Evolutionary conservation across 2,113 vertebrate species (phyloP).

Genomic region (Hemiprocne comata): DNA sequence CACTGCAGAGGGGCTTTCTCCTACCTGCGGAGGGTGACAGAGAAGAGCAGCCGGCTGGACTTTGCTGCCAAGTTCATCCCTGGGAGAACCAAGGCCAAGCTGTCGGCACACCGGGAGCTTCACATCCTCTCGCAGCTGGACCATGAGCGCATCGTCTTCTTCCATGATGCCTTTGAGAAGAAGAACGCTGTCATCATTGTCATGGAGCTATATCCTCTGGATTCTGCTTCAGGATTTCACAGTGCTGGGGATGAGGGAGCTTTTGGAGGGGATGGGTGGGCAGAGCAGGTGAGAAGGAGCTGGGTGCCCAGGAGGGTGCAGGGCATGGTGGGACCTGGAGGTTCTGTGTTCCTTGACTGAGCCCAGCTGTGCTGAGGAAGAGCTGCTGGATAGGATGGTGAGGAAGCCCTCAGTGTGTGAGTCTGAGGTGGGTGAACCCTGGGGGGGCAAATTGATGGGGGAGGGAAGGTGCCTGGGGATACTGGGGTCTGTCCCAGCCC

Average conservation of each 20-base stretch:
- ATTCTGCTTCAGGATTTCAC: rapidly evolving
- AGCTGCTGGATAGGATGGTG: conserved; percentile 89
- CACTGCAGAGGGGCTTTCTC: conserved; percentile 91
- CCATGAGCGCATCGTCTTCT: conserved; percentile 89
- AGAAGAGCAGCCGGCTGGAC: conserved; percentile 86
- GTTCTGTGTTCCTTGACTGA: conserved; percentile 71
- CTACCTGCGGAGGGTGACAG: conserved; percentile 91
- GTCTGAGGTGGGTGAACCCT: conserved; percentile 85
- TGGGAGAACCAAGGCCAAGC: conserved; percentile 88
- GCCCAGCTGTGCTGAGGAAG: conserved; percentile 89
- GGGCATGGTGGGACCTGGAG: neutral
- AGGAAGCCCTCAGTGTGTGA: conserved; percentile 88
- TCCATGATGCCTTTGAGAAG: conserved; percentile 96
- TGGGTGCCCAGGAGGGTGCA: neutral
- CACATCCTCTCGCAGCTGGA: conserved; percentile 89
- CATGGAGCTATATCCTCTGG: conserved; percentile 91
- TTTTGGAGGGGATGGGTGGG: neutral
- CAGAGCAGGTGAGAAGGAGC: rapidly evolving
- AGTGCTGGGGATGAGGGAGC: neutral
- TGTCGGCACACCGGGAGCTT: conserved; percentile 85
- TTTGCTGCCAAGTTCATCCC: conserved; percentile 95
- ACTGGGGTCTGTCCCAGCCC: neutral
- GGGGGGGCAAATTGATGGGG: neutral
- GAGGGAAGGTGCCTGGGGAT: neutral
- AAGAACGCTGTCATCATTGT: conserved; percentile 89